A percentile compares a stretch with the other conserved stretches of the same genome.
Conservation (phyloP, 2,888 invertebrate species). For the Ecliptopera silaceata region DNA sequence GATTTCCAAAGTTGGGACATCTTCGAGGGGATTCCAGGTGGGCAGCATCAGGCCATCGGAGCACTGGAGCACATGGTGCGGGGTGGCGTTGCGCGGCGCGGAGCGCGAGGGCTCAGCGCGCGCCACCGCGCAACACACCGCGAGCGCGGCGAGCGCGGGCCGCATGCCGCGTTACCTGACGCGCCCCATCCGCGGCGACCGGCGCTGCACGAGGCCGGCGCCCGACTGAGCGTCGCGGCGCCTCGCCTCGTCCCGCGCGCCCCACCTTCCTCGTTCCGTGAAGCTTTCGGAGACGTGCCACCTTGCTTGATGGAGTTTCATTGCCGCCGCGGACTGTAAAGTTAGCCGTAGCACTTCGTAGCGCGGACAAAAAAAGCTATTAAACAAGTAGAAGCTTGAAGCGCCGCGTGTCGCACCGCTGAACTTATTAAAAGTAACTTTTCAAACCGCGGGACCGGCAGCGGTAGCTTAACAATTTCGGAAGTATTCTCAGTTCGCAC, state of each 20-base stretch:
- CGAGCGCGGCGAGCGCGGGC: constrained; percentile 75
- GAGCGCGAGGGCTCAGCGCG: constrained; percentile 71
- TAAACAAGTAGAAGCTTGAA: constrained; percentile 25
- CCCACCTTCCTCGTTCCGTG: constrained; percentile 31
- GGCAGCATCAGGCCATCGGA: constrained; percentile 93
- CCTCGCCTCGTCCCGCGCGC: constrained; percentile 42
- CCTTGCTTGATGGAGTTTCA: constrained; percentile 61
- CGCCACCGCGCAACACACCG: constrained; percentile 71
- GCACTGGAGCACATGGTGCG: constrained; percentile 83
- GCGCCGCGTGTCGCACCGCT: constrained; percentile 34
- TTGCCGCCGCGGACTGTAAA: constrained; percentile 63
- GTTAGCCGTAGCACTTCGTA: constrained; percentile 40
- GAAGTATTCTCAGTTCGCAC: constrained; percentile 27
- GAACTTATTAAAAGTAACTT: constrained; percentile 60
- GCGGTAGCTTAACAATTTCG: constrained; percentile 20
- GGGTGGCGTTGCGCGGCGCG: constrained; percentile 66
- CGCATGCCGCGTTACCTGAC: constrained; percentile 77
- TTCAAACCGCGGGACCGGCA: constrained; percentile 9
- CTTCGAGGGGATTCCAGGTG: constrained; percentile 92
- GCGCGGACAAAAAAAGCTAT: constrained; percentile 9
- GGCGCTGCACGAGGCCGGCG: constrained; percentile 78
- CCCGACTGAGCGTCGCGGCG: constrained; percentile 75
- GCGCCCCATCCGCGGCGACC: constrained; percentile 66
- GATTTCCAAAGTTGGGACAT: constrained; percentile 89
- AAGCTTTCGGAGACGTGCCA: constrained; percentile 32